Evolutionary conservation across 2,888 invertebrate genomes (phyloP), one percentile per base, ranked within the genome.

Genomic region (Catocala sponsa): DNA sequence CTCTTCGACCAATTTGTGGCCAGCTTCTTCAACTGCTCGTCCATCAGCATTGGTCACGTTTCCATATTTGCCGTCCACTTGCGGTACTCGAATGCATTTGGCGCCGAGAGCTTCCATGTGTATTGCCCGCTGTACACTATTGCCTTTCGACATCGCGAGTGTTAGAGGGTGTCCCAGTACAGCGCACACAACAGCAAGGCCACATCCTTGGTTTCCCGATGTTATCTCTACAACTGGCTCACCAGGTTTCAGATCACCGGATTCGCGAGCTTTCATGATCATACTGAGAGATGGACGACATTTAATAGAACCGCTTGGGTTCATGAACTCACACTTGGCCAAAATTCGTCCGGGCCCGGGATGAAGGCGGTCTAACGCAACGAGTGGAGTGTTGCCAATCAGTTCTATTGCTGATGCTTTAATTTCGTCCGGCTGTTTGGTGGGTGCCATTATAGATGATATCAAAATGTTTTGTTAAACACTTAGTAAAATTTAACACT

Each of bases 291-390:
- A 88, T 0, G 94, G 94, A 11, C 94, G 88, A 59, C 89, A 89
- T 82, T 94, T 94, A 42, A 94, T 87, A 0, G 94, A 94, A 10
- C 88, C 94, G 38, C 94, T 92, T 7, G 94, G 94, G 58, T 93
- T 94, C 92, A 92, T 94, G 63, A 90, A 94, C 75, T 94, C 94
- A 80, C 94, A 94, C 88, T 94, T 94, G 0, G 87, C 94, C 47
- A 94, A 75, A 61, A 94, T 88, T 25, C 94, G 81, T 6, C 94
- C 94, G 1, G 94, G 92, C 0, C 94, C 94, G 0, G 89, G 67
- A 68, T 92, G 82, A 0, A 94, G 60, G 41, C 94, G 88, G 63
- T 94, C 94, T 46, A 94, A 81, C 1, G 94, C 94, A n/a, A 94
- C 87, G 35, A 94, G 80, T 6, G 94, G 94, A 1, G 94, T 94